Evolutionary conservation across 2,113 vertebrate species (phyloP), one percentile per base, ranked within the genome.

Genomic region (Anser brachyrhynchus): DNA sequence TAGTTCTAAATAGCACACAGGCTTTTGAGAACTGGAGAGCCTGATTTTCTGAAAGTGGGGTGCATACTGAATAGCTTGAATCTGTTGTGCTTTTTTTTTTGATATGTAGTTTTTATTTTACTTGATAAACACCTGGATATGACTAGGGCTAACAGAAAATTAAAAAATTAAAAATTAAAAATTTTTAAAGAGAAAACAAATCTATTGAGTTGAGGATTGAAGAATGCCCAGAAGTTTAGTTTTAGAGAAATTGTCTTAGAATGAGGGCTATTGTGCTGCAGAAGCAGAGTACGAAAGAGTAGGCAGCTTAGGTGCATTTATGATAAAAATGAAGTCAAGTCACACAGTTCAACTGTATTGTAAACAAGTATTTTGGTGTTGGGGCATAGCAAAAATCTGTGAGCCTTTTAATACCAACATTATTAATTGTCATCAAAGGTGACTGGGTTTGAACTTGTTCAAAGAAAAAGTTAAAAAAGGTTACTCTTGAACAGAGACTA

Each of bases 41-140:
- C 86, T 94, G 90, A 91, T 96, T 96, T 96, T 84, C 82, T 94
- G 31, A 18, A 88, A 90, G 91, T 81, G 65, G 84, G 69, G 57
- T 93, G 95, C 93, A 97, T 92, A 94, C 61, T 92, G 92, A 96
- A 90, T 67, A 96, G 94, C 46, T 77, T 90, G 55, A 94, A 69
- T 84, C 46, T 0, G 0, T n/a, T 89, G 46, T 17, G 12, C 22
- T 81, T 90, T 90, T 85, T 81, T 90, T 85, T 54, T 77, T 41
- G 52, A 35, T 41, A 75, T 77, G 9, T 84, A 72, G 75, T 84
- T 82, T 76, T 80, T 71, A 84, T 84, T 83, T 90, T 93, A 86
- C 52, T 67, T 77, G 31, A 77, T 51, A 92, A 93, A 84, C 33
- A 94, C 35, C 72, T 90, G 33, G 18, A 59, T 31, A 29, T 86